These are phyloP conservation scores for Hypocryptadius cinnamomeus DNA, from an alignment of 2,113 vertebrate species.

Conservation along the genomic window DNA sequence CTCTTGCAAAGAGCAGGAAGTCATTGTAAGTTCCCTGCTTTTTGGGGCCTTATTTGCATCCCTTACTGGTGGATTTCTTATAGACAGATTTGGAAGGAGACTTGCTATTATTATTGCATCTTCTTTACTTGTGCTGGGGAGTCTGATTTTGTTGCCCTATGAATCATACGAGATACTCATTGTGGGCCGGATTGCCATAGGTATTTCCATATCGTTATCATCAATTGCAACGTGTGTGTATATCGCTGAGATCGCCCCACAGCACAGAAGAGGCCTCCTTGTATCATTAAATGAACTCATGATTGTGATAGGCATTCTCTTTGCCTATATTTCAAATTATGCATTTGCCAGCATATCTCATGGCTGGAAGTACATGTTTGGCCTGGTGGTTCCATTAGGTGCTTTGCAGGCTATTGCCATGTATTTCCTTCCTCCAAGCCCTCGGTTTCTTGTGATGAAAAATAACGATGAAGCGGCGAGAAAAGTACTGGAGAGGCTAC, in stretches of 20 bases:
- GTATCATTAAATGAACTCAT: conserved; percentile 91
- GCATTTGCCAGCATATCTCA: conserved; percentile 73
- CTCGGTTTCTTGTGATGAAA: conserved; percentile 86
- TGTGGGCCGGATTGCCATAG: conserved; percentile 80
- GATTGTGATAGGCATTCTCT: conserved; percentile 87
- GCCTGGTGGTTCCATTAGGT: conserved; percentile 82
- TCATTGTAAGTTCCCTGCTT: conserved; percentile 86
- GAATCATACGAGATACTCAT: conserved; percentile 76
- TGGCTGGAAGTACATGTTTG: conserved; percentile 91
- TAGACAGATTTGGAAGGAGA: conserved; percentile 88
- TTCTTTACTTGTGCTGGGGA: conserved; percentile 79
- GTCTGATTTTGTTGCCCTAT: conserved; percentile 70
- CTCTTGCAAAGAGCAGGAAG: conserved; percentile 86
- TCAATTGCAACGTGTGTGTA: conserved; percentile 89
- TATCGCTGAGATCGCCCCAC: conserved; percentile 89
- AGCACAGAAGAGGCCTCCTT: conserved; percentile 83
- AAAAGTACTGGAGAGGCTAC: conserved; percentile 77
- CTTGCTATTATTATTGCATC: conserved; percentile 82
- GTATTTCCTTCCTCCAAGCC: conserved; percentile 87
- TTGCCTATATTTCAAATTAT: conserved; percentile 89
- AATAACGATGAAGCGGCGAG: conserved; percentile 78
- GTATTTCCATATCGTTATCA: conserved; percentile 87
- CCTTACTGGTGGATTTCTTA: conserved; percentile 80
- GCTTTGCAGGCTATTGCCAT: conserved; percentile 80
- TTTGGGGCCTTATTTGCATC: conserved; percentile 86